phyloP scores from a whole-genome alignment of 2,797 vertebrate genomes.

The Smutsia temminckii region DNA sequence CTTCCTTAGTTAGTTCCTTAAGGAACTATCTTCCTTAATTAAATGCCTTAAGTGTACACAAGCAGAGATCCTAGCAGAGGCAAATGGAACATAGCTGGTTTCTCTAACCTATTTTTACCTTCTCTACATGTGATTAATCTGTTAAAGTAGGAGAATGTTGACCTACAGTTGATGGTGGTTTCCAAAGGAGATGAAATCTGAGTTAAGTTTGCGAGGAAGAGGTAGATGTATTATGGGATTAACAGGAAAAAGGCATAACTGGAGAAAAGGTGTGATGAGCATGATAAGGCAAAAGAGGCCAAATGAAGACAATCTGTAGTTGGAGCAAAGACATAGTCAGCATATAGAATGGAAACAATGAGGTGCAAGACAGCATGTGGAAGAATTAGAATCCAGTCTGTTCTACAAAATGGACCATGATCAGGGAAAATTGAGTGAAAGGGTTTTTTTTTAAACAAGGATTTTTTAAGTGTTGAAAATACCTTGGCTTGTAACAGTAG shows the following conservation, averaged over 20 bases:
- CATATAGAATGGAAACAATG: not conserved
- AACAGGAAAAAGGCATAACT: not conserved
- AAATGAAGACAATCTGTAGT: not conserved
- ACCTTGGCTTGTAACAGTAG: not conserved
- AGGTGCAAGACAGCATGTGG: not conserved
- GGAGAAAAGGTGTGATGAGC: not conserved
- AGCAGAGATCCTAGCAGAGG: not conserved
- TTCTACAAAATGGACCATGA: not conserved
- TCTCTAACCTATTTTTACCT: constrained; percentile 24
- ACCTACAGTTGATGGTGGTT: not conserved
- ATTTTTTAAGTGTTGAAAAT: constrained; percentile 33
- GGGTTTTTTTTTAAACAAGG: not conserved
- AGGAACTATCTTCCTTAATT: not conserved
- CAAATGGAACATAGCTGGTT: not conserved
- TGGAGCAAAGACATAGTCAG: not conserved
- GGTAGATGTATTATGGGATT: not conserved
- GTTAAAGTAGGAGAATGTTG: not conserved
- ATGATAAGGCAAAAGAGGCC: not conserved
- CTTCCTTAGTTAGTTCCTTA: constrained; percentile 13
- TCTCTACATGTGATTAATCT: not conserved
- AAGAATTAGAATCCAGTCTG: not conserved
- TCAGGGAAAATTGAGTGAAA: not conserved
- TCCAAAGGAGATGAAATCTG: not conserved
- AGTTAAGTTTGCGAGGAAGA: not conserved
- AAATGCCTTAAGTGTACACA: constrained; percentile 1